Conservation (phyloP, 1,140 invertebrate species). For the Dendrolimus kikuchii region DNA sequence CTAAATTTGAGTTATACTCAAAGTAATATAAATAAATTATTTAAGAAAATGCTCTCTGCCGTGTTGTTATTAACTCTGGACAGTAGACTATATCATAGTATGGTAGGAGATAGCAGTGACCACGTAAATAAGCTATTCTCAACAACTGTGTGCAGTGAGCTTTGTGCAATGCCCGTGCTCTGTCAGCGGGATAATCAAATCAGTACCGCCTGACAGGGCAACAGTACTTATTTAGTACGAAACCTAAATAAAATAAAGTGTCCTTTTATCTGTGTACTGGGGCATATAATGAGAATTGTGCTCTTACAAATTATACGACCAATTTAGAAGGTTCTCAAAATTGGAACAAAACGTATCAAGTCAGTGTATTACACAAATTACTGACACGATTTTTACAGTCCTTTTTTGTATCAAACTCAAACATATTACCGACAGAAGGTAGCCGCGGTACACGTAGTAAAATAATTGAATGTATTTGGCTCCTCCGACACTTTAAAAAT, state of each 20-base stretch:
- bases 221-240: slow-evolving; percentile 40
- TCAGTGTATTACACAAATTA: slow-evolving; percentile 27
- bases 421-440: slow-evolving; percentile 47
- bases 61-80: neutral
- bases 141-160: slow-evolving; percentile 27
- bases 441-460: slow-evolving; percentile 48
- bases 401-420: slow-evolving; percentile 36
- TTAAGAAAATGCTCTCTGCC: no score
- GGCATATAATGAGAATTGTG: slow-evolving; percentile 2
- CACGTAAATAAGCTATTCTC: slow-evolving; percentile 20
- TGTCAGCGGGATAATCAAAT: slow-evolving; percentile 59
- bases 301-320: slow-evolving; percentile 22
- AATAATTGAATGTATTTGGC: slow-evolving; percentile 64
- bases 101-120: slow-evolving; percentile 13
- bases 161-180: slow-evolving; percentile 38
- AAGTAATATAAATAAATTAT: no score
- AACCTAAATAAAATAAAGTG: slow-evolving; percentile 27
- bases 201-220: slow-evolving; percentile 43
- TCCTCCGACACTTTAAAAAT: slow-evolving; percentile 52
- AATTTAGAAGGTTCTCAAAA: slow-evolving; percentile 13
- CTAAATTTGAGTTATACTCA: no score
- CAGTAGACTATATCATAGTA: neutral
- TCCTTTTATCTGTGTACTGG: slow-evolving; percentile 13
- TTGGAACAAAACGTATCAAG: slow-evolving; percentile 3
- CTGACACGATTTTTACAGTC: slow-evolving; percentile 34